Base-by-base conservation (phyloP, 1,140 invertebrate genomes). In the Carposina sasakii region DNA sequence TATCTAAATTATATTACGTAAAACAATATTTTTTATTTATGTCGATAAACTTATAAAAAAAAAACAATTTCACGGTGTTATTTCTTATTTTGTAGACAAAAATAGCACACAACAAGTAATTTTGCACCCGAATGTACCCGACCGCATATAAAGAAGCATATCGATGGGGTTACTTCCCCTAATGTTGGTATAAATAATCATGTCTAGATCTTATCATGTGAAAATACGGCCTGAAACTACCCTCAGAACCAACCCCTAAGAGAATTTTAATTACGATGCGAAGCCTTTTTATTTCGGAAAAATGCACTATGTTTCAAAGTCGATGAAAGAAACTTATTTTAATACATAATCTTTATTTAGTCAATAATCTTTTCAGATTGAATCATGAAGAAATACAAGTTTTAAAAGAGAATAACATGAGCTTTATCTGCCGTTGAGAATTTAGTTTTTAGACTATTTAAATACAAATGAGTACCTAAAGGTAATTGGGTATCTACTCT, bases 161-260 rank as follows among this genome's bases (percentile, higher is more conserved):
- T 81, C 73, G 74, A 76, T 71, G 63, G 75, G 68, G 73, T 67
- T 64, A 64, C 41, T 53, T 67, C 73, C 74, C 74, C 69, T 65
- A 73, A 71, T 67, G 72, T 64, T 57, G 51, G 57, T 63, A 78
- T 81, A 81, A 81, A 81, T 78, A 77, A 81, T 81, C 76, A 69
- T 75, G 77, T 78, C 71, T 57, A 76, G 77, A 81, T 81, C 52
- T 62, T 81, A 81, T 81, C 75, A 67, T 52, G 63, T 59, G 69
- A 67, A 81, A 77, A 81, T 78, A 81, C 74, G 61, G 60, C 61
- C 61, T 65, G 64, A 60, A 76, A 76, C 76, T 76, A 79, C 71
- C 76, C 74, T 70, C 63, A 56, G 63, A 54, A 44, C 54, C 39
- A 57, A 40, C 49, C 62, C 23, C 34, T 44, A 39, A 55, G 58